Conservation (phyloP, 2,888 invertebrate genomes). For the Dryomyza anilis region DNA sequence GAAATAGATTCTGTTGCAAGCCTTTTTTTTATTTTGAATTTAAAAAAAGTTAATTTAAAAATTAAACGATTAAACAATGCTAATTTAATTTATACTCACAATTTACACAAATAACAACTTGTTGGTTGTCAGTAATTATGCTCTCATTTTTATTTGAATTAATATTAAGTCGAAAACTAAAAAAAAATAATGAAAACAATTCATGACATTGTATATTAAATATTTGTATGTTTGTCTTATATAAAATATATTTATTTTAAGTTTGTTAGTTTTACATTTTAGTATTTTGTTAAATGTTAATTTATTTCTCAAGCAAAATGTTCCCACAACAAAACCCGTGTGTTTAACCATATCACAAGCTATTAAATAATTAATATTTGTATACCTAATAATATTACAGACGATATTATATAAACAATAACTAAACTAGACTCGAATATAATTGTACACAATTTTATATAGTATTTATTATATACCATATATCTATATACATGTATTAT, state of each 20-base stretch:
- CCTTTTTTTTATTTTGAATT: too few species aligned
- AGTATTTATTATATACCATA: constrained; percentile 15
- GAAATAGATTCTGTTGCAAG: too few species aligned
- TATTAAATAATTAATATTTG: not conserved
- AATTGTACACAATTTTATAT: constrained; percentile 22
- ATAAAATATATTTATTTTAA: constrained; percentile 3
- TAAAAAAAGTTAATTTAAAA: too few species aligned
- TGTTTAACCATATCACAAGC: constrained; percentile 14
- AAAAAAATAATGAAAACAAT: not conserved
- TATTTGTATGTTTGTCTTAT: not conserved
- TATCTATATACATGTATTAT: not conserved
- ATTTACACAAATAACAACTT: too few species aligned
- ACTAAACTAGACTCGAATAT: constrained; percentile 17
- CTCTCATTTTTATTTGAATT: not conserved
- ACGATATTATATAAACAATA: not conserved
- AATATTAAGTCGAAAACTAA: not conserved
- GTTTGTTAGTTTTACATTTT: not conserved
- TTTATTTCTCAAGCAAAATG: not conserved
- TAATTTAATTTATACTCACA: too few species aligned
- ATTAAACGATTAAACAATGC: too few species aligned
- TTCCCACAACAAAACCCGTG: not conserved
- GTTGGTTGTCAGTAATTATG: too few species aligned
- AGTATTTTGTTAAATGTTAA: constrained; percentile 11
- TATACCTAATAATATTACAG: not conserved
- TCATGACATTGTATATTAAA: constrained; percentile 5